Base-by-base conservation (phyloP, 2,888 invertebrate species). In the Dynastes tityus region DNA sequence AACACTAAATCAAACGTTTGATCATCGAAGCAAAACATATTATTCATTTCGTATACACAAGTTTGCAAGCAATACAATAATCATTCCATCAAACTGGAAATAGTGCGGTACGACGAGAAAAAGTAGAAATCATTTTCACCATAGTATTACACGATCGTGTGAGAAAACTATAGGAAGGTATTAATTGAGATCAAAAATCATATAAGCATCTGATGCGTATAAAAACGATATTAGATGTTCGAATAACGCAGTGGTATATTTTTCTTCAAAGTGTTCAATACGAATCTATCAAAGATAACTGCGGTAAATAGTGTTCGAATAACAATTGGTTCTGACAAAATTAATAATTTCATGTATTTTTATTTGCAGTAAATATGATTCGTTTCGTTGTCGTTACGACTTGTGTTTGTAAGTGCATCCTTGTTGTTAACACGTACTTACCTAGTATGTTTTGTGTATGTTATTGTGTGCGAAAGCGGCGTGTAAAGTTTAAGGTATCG, bases 321-420 rank as follows among this genome's bases (percentile, higher is more conserved):
- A 32, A 40, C 32, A 32, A 32, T 40, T 2, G 9, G 8, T 6
- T 1, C 2, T 45, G 9, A 45, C 6, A 45, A 2, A 45, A 8
- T 58, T 73, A 58, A 58, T 73, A 51, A 51, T 73, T 32, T 13
- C 8, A 71, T 55, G 27, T 37, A 8, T 73, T 40, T 73, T 55
- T 11, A 73, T 16, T 73, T 73, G 22, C 73, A 73, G 73, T 73
- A 37, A 40, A 37, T 22, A 73, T 73, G 73, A 37, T 73, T 8
- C 73, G 22, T n/a, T 37, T 40, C 16, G 45, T 37, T 40, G 16
- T 40, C 37, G 9, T 37, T 58, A 22, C 37, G 40, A 29, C 22
- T 40, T 73, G 37, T 58, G 73, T 16, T 29, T 58, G 73, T 73
- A 73, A 73, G 73, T 73, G 73, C 16, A 53, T 55, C 16, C 5